Evolutionary conservation across 1,140 invertebrate genomes (phyloP), one percentile per base, ranked within the genome.

Genomic region (Brachionus koreanus): DNA sequence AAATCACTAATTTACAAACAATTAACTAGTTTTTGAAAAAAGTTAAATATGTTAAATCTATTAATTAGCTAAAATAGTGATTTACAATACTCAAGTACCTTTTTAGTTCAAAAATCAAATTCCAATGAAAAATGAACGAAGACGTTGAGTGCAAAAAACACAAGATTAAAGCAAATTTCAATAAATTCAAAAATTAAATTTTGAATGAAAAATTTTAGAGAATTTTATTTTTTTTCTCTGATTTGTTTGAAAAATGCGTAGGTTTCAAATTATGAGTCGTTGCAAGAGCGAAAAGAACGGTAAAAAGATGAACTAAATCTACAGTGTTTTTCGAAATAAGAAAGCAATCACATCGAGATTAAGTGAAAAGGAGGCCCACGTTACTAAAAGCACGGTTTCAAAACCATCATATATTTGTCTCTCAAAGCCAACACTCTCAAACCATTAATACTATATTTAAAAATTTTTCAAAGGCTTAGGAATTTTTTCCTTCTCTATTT

Each of bases 401-500:
- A 57, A 57, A 57, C 49, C 49, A 16, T 19, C 49, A 57, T 57
- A 57, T 57, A 57, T 25, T 57, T 57, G 49, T 23, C 16, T n/a
- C n/a, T 57, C 49, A 57, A 57, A 57, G 49, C 49, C 49, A 65
- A 65, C 63, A 65, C 29, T 65, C 23, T 33, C 5, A 33, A 12
- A 37, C 63, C 33, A 33, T 65, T 25, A 63, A 6, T 63, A 9
- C 25, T 12, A 25, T 63, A 16, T 65, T 65, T 37, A 7, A 33
- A 65, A 65, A 65, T 33, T 33, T n/a, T n/a, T 33, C 16, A 35
- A 35, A 65, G 63, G 63, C 63, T 65, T 65, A 29, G 63, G 33
- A 65, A 65, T 65, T 65, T 65, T 65, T 65, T 65, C 25, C 63
- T 33, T 23, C 25, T 33, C 33, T 65, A 65, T 65, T 65, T n/a